Evolutionary conservation across 2,113 vertebrate genomes (phyloP), one percentile per base, ranked within the genome.

Genomic region (Anguilla japonica): DNA sequence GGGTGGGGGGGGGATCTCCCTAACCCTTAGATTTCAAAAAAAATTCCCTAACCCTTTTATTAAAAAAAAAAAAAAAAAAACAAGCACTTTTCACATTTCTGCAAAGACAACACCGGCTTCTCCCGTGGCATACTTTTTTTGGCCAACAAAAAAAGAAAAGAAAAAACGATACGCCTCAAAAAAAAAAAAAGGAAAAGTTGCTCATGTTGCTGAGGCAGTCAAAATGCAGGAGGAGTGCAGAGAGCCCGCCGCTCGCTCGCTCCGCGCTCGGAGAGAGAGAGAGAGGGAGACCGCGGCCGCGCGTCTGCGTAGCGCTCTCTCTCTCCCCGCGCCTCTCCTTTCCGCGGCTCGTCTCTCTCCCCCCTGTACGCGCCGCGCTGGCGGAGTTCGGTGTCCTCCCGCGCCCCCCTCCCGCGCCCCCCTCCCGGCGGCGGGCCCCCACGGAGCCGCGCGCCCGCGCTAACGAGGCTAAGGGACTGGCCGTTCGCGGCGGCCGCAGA

Each of bases 151-250:
- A 75, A 75, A 34, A 5, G 63, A 63, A 41, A 6, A 26, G 26
- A 75, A 75, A 75, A 34, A 5, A 83, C 1, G 50, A 18, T 40
- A 53, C 11, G 43, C 29, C 40, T 40, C 3, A 41, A 83, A 15
- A 40, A 41, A 41, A 6, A 26, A 41, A 41, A 83, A 18, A 34
- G 34, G 40, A 41, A 53, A 67, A 67, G 60, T 29, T 14, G 11
- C 41, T 83, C 34, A 26, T 53, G n/a, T 46, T 83, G 41, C 46
- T 83, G 46, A 83, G 43, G 81, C 81, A 29, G 56, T 53, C 81
- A 53, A 83, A 82, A 82, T 82, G 53, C 81, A 50, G 71, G 1
- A 6, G 5, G 81, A 82, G 81, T 15, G 53, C 7, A 82, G 80
- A n/a, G 13, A 53, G 26, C 7, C 41, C 16, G 40, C 41, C 11